phyloP scores from a whole-genome alignment of 2,113 vertebrate species.

The Anolis carolinensis region DNA sequence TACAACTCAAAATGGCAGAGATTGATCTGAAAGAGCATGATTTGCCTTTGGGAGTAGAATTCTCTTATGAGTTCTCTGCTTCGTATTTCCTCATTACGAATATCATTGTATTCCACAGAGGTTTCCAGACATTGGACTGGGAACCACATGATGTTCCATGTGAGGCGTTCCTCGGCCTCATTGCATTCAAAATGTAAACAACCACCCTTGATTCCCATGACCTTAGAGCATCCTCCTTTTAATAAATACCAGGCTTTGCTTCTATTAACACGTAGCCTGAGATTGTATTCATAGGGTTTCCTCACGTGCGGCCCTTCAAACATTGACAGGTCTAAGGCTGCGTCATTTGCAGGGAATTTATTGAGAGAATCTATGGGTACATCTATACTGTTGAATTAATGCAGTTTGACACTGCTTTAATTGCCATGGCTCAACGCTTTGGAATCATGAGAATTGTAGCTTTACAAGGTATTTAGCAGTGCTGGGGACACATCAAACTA shows the following conservation, averaged over 20 bases:
- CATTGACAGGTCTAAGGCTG: not conserved
- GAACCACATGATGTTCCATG: not conserved
- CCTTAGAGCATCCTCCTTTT: not conserved
- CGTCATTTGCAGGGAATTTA: not conserved
- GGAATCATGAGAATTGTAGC: too few relatives aligned
- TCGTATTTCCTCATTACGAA: not conserved
- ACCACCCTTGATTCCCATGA: not conserved
- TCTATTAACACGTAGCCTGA: not conserved
- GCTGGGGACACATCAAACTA: too few relatives aligned
- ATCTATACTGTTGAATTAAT: too few relatives aligned
- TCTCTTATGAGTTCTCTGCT: not conserved
- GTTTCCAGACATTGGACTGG: not conserved
- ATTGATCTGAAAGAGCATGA: not conserved
- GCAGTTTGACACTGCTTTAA: too few relatives aligned
- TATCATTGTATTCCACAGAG: not conserved
- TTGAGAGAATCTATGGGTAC: too few relatives aligned
- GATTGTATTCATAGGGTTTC: not conserved
- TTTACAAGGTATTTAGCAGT: too few relatives aligned
- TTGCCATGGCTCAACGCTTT: too few relatives aligned
- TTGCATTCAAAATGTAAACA: not conserved
- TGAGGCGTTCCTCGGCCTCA: not conserved
- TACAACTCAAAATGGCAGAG: too few relatives aligned
- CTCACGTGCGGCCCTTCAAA: not conserved
- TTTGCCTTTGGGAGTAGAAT: not conserved
- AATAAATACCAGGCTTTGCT: not conserved